These are phyloP conservation scores for Cryptocephalus moraei DNA, from an alignment of 2,888 invertebrate species.

Conservation along the genomic window DNA sequence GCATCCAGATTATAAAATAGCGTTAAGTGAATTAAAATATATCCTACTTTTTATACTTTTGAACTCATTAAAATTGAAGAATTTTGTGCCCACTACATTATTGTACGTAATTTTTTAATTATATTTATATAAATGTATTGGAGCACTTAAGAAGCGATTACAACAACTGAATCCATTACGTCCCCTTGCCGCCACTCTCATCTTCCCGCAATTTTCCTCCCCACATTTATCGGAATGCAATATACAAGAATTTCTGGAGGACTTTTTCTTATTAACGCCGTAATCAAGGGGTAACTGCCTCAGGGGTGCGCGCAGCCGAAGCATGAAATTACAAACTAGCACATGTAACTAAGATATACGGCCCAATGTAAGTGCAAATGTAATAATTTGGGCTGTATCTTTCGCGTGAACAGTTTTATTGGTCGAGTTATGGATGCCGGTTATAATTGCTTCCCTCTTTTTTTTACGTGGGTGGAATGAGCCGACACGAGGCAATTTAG, in stretches of 20 bases:
- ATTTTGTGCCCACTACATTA: no score
- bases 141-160: no score
- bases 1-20: no score
- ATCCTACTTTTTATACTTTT: no score
- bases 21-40: no score
- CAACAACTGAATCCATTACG: no score
- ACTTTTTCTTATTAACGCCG: conserved; percentile 15
- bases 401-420: conserved; percentile 31
- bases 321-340: conserved; percentile 29
- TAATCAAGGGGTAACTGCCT: conserved; percentile 25
- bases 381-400: conserved; percentile 32
- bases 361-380: conserved; percentile 31
- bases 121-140: no score
- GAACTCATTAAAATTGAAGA: no score
- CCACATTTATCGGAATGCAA: conserved; percentile 5
- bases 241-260: conserved; percentile 7
- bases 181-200: background rate
- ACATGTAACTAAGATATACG: conserved; percentile 30
- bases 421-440: conserved; percentile 29
- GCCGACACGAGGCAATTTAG: background rate
- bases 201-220: background rate
- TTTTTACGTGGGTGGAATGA: background rate
- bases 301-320: conserved; percentile 22
- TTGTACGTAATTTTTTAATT: no score
- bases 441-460: conserved; percentile 25